phyloP scores from a whole-genome alignment of 1,140 invertebrate species.

The Oscheius sp. region DNA sequence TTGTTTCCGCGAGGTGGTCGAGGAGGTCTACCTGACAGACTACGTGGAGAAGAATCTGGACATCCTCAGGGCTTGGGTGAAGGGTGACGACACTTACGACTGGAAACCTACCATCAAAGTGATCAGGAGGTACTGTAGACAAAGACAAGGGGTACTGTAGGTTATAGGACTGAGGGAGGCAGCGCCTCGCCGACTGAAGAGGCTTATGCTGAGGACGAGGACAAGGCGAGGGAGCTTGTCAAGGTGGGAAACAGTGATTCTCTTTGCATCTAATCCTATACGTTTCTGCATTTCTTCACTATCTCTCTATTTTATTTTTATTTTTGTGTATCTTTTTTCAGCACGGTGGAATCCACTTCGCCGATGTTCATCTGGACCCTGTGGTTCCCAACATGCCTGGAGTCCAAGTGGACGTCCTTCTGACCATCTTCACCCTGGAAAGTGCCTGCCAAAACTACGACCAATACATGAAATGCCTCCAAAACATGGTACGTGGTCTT shows the following conservation, averaged over 20 bases:
- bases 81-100: constrained; percentile 23
- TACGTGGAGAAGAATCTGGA: constrained; percentile 45
- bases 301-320: too few relatives aligned
- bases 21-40: constrained; percentile 46
- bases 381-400: constrained; percentile 35
- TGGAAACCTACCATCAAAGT: constrained; percentile 39
- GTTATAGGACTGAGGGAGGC: constrained; percentile 33
- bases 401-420: constrained; percentile 44
- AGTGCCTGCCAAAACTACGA: constrained; percentile 47
- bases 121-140: constrained; percentile 25
- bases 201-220: constrained; percentile 6
- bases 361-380: constrained; percentile 45
- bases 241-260: too few relatives aligned
- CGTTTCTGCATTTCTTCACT: too few relatives aligned
- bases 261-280: too few relatives aligned
- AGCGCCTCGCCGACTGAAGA: constrained; percentile 15
- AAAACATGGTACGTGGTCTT: constrained; percentile 44
- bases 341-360: constrained; percentile 47
- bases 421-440: constrained; percentile 52
- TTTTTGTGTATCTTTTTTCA: constrained; percentile 10
- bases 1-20: constrained; percentile 48
- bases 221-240: constrained; percentile 24
- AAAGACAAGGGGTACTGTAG: not conserved
- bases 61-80: constrained; percentile 40
- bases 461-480: constrained; percentile 45